Percentiles rank a stretch among this genome's conserved stretches.
phyloP scores from a whole-genome alignment of 1,140 invertebrate genomes.

The Lethrus apterus region DNA sequence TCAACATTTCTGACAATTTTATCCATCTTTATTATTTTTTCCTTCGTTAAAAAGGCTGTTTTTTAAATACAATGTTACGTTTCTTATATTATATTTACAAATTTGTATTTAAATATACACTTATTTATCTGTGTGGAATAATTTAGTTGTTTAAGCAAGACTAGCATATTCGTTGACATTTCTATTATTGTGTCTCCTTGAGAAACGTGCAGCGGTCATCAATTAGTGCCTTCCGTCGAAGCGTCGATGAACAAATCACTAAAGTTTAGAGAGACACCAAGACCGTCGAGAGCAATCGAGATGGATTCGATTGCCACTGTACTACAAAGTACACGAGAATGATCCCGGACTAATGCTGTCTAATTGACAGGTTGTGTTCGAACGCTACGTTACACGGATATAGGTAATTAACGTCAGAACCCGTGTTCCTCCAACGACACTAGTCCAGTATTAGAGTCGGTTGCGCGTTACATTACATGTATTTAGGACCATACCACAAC shows the following conservation, averaged over 20 bases:
- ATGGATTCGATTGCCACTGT: conserved; percentile 9
- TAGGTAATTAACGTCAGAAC: conserved; percentile 43
- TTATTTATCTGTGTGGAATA: too few species aligned
- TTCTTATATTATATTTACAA: too few species aligned
- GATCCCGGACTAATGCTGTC: conserved; percentile 35
- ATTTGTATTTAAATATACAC: too few species aligned
- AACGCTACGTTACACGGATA: conserved; percentile 40
- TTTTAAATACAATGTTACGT: too few species aligned
- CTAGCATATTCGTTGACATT: too few species aligned
- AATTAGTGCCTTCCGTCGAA: conserved; percentile 24
- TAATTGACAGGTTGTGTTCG: conserved; percentile 43
- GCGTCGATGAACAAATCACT: conserved; percentile 21
- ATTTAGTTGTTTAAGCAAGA: too few species aligned
- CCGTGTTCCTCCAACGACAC: conserved; percentile 32
- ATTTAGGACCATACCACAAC: conserved; percentile 18
- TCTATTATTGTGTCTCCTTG: conserved; percentile 25
- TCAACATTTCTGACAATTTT: too few species aligned
- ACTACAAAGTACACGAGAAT: conserved; percentile 14
- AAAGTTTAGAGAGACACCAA: conserved; percentile 18
- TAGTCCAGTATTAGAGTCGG: conserved; percentile 23
- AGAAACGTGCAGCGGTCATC: conserved; percentile 20
- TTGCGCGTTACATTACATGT: conserved; percentile 36
- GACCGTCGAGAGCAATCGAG: conserved; percentile 13
- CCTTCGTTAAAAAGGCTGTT: too few species aligned
- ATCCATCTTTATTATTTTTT: too few species aligned